Percentiles rank a stretch among this genome's conserved stretches.
Conservation (phyloP, 2,888 invertebrate genomes). For the Ichneumoninae sp. region DNA sequence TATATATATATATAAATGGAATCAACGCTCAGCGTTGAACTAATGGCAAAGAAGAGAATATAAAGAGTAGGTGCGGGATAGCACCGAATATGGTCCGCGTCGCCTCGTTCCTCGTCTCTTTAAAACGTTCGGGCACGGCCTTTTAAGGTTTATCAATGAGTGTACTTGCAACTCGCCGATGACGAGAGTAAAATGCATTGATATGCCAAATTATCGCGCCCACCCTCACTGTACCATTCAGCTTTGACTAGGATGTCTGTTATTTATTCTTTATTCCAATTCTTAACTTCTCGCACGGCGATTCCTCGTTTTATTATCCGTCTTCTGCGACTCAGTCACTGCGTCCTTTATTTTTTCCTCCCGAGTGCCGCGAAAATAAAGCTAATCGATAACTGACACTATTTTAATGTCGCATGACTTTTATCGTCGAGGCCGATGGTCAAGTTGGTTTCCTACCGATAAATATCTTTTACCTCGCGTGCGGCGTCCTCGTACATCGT, state of each 20-base stretch:
- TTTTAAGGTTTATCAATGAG: conserved; percentile 65
- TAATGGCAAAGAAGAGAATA: conserved; percentile 34
- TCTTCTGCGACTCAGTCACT: neutral
- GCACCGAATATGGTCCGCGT: conserved; percentile 60
- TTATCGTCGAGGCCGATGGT: neutral
- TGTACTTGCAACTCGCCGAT: conserved; percentile 11
- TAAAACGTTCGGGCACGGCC: conserved; percentile 59
- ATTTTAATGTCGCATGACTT: neutral
- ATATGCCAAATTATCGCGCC: conserved; percentile 54
- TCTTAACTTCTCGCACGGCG: neutral
- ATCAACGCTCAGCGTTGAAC: conserved; percentile 32
- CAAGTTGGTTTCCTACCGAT: conserved; percentile 6
- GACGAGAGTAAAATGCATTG: conserved; percentile 31
- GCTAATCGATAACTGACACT: neutral
- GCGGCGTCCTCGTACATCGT: neutral
- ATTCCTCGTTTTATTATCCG: neutral
- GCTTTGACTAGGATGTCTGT: neutral
- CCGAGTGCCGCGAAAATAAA: neutral
- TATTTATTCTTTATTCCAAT: conserved; percentile 7
- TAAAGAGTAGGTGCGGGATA: conserved; percentile 63
- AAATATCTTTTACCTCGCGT: conserved; percentile 8
- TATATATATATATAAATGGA: conserved; percentile 22
- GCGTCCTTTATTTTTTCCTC: neutral
- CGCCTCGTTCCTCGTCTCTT: conserved; percentile 52
- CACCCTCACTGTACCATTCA: conserved; percentile 26